Evolutionary conservation across 2,113 vertebrate species (phyloP).

Genomic region (Pteronura brasiliensis): DNA sequence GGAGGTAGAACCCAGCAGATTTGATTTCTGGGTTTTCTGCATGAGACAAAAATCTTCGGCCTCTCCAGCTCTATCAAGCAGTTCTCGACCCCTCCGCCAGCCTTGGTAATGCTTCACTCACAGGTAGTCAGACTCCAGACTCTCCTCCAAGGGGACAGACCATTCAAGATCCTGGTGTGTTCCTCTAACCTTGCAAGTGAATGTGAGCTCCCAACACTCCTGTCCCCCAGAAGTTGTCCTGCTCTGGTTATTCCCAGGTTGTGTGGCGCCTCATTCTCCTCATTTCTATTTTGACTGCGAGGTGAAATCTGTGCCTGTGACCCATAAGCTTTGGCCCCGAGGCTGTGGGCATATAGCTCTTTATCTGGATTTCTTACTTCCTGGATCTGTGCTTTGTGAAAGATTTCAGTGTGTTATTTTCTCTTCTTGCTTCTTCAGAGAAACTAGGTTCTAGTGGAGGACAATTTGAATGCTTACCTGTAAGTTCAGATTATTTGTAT

Average conservation of each 20-base stretch:
- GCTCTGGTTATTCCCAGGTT: background rate
- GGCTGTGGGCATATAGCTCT: background rate
- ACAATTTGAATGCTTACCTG: background rate
- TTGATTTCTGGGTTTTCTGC: background rate
- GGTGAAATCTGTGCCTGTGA: background rate
- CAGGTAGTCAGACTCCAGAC: background rate
- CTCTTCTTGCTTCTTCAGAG: background rate
- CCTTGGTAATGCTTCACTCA: background rate
- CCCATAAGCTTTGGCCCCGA: background rate
- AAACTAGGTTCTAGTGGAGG: background rate
- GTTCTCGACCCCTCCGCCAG: background rate
- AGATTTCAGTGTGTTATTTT: background rate
- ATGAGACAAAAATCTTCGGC: background rate
- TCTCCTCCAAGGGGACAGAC: background rate
- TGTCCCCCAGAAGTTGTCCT: background rate
- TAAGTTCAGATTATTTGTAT: background rate
- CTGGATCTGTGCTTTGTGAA: background rate
- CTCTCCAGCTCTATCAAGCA: background rate
- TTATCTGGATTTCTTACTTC: background rate
- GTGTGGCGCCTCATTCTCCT: background rate
- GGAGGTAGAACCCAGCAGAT: background rate
- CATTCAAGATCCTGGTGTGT: background rate
- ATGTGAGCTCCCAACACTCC: background rate
- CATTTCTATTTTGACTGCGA: background rate
- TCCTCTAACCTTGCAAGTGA: background rate